Evolutionary conservation across 2,797 vertebrate species (phyloP).

Genomic region (Holocentrus rufus): DNA sequence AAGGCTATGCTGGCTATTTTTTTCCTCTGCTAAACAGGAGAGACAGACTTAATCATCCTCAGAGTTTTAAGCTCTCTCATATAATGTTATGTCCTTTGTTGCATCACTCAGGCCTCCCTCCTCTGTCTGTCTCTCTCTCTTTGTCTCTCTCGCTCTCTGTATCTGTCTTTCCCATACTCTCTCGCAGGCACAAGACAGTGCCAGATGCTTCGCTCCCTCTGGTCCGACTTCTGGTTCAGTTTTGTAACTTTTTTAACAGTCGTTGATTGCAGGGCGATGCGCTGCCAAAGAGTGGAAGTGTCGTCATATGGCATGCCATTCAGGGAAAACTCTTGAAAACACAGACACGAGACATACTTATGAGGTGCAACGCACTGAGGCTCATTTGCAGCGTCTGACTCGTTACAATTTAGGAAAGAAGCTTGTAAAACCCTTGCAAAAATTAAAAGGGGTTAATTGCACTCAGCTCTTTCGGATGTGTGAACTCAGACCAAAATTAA

Average conservation of each 20-base stretch:
- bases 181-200: conserved; percentile 50
- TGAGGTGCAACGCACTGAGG: conserved; percentile 62
- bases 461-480: conserved; percentile 21
- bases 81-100: conserved; percentile 3
- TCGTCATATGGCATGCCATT: conserved; percentile 72
- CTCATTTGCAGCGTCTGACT: conserved; percentile 37
- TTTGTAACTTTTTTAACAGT: conserved; percentile 74
- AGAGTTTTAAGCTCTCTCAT: conserved; percentile 26
- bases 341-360: conserved; percentile 62
- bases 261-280: conserved; percentile 70
- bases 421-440: conserved; percentile 44
- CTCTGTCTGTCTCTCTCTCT: conserved; percentile 13
- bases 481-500: neutral
- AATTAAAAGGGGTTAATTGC: conserved; percentile 26
- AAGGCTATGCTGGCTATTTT: neutral
- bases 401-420: conserved; percentile 35
- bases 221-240: conserved; percentile 73
- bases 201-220: conserved; percentile 70
- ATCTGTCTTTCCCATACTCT: conserved; percentile 13
- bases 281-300: conserved; percentile 77
- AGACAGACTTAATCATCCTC: conserved; percentile 19
- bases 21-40: neutral
- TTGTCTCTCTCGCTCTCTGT: conserved; percentile 1
- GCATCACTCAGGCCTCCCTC: conserved; percentile 7
- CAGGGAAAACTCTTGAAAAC: conserved; percentile 63